These are phyloP conservation scores for Prunella strophiata DNA, from an alignment of 2,797 vertebrate species.

Conservation along the genomic window DNA sequence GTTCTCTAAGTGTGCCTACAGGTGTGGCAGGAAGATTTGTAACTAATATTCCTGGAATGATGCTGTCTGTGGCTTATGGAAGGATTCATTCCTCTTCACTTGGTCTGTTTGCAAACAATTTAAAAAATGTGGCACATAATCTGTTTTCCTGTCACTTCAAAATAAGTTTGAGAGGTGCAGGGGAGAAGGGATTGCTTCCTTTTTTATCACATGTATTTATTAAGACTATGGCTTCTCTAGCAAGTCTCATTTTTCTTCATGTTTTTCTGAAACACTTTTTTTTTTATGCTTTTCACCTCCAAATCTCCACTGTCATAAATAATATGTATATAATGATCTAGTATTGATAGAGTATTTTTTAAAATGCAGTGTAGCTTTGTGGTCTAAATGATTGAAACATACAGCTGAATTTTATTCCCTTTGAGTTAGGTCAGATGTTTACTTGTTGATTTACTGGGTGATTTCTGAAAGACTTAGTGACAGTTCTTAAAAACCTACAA, in stretches of 20 bases:
- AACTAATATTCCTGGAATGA: not conserved
- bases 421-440: not conserved
- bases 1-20: not conserved
- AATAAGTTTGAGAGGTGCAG: not conserved
- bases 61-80: not conserved
- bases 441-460: not conserved
- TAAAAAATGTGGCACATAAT: not conserved
- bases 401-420: not conserved
- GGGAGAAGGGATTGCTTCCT: not conserved
- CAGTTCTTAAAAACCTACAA: not conserved
- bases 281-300: not conserved
- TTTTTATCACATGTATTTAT: not conserved
- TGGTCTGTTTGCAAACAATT: not conserved
- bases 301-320: not conserved
- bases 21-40: not conserved
- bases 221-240: not conserved
- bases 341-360: not conserved
- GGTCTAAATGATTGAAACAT: not conserved
- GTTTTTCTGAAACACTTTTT: not conserved
- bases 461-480: not conserved
- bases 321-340: not conserved
- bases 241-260: not conserved
- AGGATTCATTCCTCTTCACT: not conserved
- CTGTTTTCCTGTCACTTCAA: not conserved
- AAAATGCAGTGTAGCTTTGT: not conserved